A percentile compares a stretch with the other conserved stretches of the same genome.
Conservation (phyloP, 2,113 vertebrate species). For the Megaleporinus macrocephalus region DNA sequence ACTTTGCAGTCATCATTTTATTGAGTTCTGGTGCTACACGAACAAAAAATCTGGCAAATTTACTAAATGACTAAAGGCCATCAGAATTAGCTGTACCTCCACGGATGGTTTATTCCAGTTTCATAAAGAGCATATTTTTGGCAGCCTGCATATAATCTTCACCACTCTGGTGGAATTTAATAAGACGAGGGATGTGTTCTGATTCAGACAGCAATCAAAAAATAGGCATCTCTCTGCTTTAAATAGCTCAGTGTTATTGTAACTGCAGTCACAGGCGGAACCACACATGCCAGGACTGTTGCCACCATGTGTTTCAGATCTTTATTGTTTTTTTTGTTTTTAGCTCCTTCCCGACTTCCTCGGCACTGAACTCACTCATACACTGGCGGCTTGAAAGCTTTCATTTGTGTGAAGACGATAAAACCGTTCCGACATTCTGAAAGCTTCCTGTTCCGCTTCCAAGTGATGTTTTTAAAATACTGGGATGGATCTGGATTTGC, state of each 20-base stretch:
- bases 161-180: too few species aligned
- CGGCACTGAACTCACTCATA: not conserved
- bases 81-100: too few species aligned
- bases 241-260: constrained; percentile 2
- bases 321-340: not conserved
- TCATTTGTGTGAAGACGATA: not conserved
- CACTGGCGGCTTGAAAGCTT: not conserved
- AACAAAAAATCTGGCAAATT: too few species aligned
- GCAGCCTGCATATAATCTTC: too few species aligned
- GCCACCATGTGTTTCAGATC: not conserved
- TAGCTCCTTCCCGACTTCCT: not conserved
- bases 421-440: not conserved
- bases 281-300: not conserved
- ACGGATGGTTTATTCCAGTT: too few species aligned
- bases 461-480: not conserved
- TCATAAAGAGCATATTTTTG: too few species aligned
- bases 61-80: too few species aligned
- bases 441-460: not conserved
- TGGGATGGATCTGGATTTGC: not conserved
- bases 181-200: too few species aligned
- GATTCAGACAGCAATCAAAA: too few species aligned
- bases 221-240: not conserved
- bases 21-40: too few species aligned
- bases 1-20: too few species aligned
- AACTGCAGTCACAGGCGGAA: not conserved